Conservation (phyloP, 1,140 invertebrate genomes). For the Eueides isabella region DNA sequence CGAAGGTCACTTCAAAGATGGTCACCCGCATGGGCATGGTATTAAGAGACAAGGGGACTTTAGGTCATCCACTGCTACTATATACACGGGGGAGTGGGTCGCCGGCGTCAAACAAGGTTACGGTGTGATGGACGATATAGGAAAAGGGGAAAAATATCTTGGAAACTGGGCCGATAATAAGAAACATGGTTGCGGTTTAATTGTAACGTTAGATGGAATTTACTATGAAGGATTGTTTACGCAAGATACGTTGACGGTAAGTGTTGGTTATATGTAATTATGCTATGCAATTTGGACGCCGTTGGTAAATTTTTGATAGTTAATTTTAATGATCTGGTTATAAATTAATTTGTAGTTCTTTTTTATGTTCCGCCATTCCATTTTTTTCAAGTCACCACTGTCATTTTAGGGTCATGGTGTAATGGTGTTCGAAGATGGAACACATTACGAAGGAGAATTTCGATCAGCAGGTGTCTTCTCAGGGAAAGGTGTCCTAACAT, state of each 20-base stretch:
- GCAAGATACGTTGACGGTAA: slow-evolving; percentile 89
- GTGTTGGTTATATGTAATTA: slow-evolving; percentile 44
- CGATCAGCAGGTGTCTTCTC: slow-evolving; percentile 88
- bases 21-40: slow-evolving; percentile 91
- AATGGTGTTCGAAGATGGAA: slow-evolving; percentile 94
- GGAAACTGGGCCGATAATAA: slow-evolving; percentile 93
- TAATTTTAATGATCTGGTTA: too few relatives aligned
- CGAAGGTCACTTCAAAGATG: slow-evolving; percentile 93
- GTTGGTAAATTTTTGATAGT: too few relatives aligned
- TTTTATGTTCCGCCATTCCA: too few relatives aligned
- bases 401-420: slow-evolving; percentile 90
- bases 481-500: slow-evolving; percentile 90
- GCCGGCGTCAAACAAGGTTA: slow-evolving; percentile 90
- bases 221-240: slow-evolving; percentile 94
- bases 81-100: slow-evolving; percentile 94
- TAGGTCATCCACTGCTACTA: slow-evolving; percentile 87
- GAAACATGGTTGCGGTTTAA: slow-evolving; percentile 90
- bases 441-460: slow-evolving; percentile 94
- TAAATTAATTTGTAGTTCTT: too few relatives aligned
- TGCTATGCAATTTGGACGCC: background rate
- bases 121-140: slow-evolving; percentile 93
- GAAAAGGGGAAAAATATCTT: slow-evolving; percentile 93
- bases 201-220: slow-evolving; percentile 93
- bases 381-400: too few relatives aligned
- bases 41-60: slow-evolving; percentile 91